Base-by-base conservation (phyloP, 2,797 vertebrate species). In the Sphaeramia orbicularis region DNA sequence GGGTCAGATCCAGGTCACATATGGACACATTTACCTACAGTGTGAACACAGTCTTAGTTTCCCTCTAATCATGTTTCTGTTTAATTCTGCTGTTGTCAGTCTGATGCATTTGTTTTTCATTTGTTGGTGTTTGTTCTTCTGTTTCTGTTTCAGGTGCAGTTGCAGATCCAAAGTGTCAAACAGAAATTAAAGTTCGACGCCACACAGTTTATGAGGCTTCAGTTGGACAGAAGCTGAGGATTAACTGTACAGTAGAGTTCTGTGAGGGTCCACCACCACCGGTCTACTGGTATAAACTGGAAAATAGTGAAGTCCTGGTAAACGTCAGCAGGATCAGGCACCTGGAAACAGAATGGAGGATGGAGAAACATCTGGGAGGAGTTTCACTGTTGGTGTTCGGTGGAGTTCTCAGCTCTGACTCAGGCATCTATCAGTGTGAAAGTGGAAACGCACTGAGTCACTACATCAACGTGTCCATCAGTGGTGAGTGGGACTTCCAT, bases 51-150 rank as follows among this genome's bases (percentile, higher is more conserved):
- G n/a, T n/a, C n/a, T n/a, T n/a, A n/a, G n/a, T n/a, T n/a, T n/a
- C n/a, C n/a, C n/a, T n/a, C n/a, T n/a, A n/a, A n/a, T n/a, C n/a
- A n/a, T n/a, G n/a, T n/a, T n/a, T n/a, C n/a, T n/a, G n/a, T n/a
- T n/a, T n/a, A n/a, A n/a, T n/a, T n/a, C n/a, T n/a, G n/a, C n/a
- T n/a, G n/a, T n/a, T n/a, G n/a, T n/a, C n/a, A n/a, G n/a, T n/a
- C n/a, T n/a, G n/a, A n/a, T n/a, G n/a, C n/a, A n/a, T n/a, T n/a
- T n/a, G n/a, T 4, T 51, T 13, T 1, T 3, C 13, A 37, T 18
- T 11, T 62, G 3, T 1, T 10, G 45, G 14, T 6, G 9, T 42
- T 90, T 92, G 82, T 91, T 94, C 85, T 81, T 57, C 32, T 27
- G 2, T 4, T 10, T 11, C 24, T 72, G 8, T 74, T n/a, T n/a